A percentile compares a stretch with the other conserved stretches of the same genome.
Conservation (phyloP, 2,797 vertebrate genomes). For the Sebastes hubbsi region DNA sequence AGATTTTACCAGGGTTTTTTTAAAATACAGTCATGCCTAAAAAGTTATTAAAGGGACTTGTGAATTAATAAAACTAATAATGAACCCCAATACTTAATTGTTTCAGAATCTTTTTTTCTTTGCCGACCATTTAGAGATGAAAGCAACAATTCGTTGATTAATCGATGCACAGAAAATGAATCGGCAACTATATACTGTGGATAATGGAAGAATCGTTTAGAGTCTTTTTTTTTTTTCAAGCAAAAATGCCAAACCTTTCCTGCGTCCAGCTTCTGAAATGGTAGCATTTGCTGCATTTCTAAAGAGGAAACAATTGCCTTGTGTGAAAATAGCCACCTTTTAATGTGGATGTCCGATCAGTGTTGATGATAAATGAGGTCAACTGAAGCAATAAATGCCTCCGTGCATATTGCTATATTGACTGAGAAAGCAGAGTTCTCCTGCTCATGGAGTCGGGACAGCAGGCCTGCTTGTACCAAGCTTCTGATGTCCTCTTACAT, state of each 20-base stretch:
- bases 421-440: too few species aligned
- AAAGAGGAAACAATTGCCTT: not conserved
- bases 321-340: not conserved
- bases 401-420: not conserved
- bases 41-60: conserved; percentile 29
- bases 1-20: conserved; percentile 31
- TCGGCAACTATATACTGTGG: not conserved
- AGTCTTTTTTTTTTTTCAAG: too few species aligned
- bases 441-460: too few species aligned
- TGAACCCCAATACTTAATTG: not conserved
- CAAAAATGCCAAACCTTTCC: not conserved
- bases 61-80: conserved; percentile 47
- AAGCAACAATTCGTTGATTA: not conserved
- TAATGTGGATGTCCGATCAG: not conserved
- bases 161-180: not conserved
- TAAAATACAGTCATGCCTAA: conserved; percentile 14
- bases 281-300: not conserved
- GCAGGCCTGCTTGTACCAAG: too few species aligned
- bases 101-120: not conserved
- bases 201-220: not conserved
- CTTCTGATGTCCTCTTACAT: too few species aligned
- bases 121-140: not conserved
- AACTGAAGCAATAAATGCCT: not conserved
- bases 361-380: not conserved
- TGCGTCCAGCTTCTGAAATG: not conserved